Evolutionary conservation across 2,888 invertebrate species (phyloP).

Genomic region (Andricus curvator): DNA sequence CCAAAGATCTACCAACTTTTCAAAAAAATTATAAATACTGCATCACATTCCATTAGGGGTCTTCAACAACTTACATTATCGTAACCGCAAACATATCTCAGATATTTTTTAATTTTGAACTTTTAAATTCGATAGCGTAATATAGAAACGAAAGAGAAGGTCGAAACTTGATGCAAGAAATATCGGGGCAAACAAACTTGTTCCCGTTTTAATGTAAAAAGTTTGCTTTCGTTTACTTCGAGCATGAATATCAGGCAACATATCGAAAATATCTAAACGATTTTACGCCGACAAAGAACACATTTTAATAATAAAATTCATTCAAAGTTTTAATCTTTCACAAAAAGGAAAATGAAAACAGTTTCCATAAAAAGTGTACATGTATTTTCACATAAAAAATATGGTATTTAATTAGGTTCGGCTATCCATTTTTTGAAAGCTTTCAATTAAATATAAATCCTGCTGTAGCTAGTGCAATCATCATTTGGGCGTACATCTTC

Average conservation of each 20-base stretch:
- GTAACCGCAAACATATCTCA: not conserved
- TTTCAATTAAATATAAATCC: not conserved
- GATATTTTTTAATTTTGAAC: slow-evolving; percentile 40
- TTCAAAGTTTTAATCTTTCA: not conserved
- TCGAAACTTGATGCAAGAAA: slow-evolving; percentile 28
- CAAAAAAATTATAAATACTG: not conserved
- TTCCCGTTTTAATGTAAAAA: slow-evolving; percentile 35
- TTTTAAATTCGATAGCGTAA: slow-evolving; percentile 35
- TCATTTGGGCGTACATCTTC: not conserved
- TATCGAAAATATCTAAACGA: slow-evolving; percentile 30
- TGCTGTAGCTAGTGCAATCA: not conserved
- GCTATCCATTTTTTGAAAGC: not conserved
- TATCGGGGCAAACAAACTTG: slow-evolving; percentile 32
- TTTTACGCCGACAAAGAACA: not conserved
- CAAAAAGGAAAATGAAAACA: not conserved
- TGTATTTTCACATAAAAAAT: not conserved
- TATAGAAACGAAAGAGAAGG: not conserved
- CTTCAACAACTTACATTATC: slow-evolving; percentile 1
- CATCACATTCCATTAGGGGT: not conserved
- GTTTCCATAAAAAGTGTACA: not conserved
- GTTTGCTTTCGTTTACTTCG: slow-evolving; percentile 37
- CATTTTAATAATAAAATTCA: not conserved
- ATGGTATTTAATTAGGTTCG: not conserved
- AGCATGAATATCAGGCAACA: slow-evolving; percentile 17
- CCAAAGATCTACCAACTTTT: not conserved